Conservation (phyloP, 2,888 invertebrate species). For the Hemistola chrysoprasaria region DNA sequence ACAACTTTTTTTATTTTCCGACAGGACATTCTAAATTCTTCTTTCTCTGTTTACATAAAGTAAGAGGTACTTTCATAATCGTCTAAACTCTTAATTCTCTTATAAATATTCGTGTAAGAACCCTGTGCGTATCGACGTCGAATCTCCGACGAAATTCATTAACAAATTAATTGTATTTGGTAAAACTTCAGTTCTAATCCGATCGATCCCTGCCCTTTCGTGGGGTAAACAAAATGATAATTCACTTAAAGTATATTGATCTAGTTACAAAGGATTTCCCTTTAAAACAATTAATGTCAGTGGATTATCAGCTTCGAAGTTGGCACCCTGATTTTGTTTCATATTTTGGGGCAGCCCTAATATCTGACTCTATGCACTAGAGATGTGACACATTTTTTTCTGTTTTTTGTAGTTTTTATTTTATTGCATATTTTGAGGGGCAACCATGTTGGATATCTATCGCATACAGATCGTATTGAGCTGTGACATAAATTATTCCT, state of each 20-base stretch:
- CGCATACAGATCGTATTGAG: no score
- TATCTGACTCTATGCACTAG: no score
- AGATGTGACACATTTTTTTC: no score
- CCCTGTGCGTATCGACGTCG: slow-evolving; percentile 30
- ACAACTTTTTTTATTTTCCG: no score
- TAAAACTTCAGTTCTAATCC: slow-evolving; percentile 72
- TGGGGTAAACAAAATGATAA: slow-evolving; percentile 64
- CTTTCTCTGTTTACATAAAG: no score
- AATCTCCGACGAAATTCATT: slow-evolving; percentile 27
- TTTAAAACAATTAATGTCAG: slow-evolving; percentile 30
- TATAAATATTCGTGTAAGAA: slow-evolving; percentile 22
- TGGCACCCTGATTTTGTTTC: slow-evolving; percentile 16
- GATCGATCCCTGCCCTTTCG: slow-evolving; percentile 59
- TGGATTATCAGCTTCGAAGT: slow-evolving; percentile 22
- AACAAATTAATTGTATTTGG: slow-evolving; percentile 70
- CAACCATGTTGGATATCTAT: no score
- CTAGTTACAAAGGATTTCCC: slow-evolving; percentile 45
- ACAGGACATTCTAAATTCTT: no score
- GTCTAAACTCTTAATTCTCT: slow-evolving; percentile 25
- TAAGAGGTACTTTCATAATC: slow-evolving; percentile 1
- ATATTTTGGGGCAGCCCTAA: no score
- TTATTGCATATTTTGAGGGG: no score
- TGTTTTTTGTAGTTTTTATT: no score
- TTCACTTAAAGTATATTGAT: slow-evolving; percentile 73
- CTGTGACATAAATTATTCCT: no score